Percentiles rank a stretch among this genome's conserved stretches.
phyloP scores from a whole-genome alignment of 2,888 invertebrate genomes.

The Byasa hedistus region DNA sequence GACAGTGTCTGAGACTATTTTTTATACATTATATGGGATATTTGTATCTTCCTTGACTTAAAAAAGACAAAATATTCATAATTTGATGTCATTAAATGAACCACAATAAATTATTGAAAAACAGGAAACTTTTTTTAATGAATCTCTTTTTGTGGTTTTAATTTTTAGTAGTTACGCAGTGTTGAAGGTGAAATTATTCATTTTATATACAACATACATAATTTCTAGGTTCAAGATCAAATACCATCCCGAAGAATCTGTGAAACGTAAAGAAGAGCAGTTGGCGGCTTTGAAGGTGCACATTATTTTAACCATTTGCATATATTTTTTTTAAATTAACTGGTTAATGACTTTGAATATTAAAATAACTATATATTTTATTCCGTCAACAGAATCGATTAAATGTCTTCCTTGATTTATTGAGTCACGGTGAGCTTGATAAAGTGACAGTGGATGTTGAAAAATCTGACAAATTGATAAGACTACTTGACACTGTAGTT shows the following conservation, averaged over 20 bases:
- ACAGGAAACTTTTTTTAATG: neutral
- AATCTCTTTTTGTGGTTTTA: slow-evolving; percentile 27
- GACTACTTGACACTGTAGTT: slow-evolving; percentile 96
- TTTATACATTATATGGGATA: neutral
- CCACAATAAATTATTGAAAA: neutral
- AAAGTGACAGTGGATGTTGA: slow-evolving; percentile 91
- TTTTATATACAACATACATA: slow-evolving; percentile 34
- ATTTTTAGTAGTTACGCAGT: slow-evolving; percentile 23
- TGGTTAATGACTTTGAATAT: slow-evolving; percentile 10
- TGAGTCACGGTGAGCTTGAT: slow-evolving; percentile 86
- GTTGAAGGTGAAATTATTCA: slow-evolving; percentile 17
- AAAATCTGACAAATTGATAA: slow-evolving; percentile 89
- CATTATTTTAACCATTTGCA: slow-evolving; percentile 25
- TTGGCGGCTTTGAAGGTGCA: slow-evolving; percentile 87
- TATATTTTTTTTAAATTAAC: slow-evolving; percentile 15
- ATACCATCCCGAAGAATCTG: slow-evolving; percentile 98
- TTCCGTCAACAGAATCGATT: slow-evolving; percentile 85
- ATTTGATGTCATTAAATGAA: neutral
- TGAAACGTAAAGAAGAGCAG: slow-evolving; percentile 93
- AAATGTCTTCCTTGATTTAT: slow-evolving; percentile 91
- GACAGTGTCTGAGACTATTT: neutral
- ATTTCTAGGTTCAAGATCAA: slow-evolving; percentile 96
- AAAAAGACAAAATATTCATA: neutral
- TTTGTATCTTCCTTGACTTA: neutral
- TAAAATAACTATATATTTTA: slow-evolving; percentile 17